Base-by-base conservation (phyloP, 2,113 vertebrate genomes). In the Gavia stellata region DNA sequence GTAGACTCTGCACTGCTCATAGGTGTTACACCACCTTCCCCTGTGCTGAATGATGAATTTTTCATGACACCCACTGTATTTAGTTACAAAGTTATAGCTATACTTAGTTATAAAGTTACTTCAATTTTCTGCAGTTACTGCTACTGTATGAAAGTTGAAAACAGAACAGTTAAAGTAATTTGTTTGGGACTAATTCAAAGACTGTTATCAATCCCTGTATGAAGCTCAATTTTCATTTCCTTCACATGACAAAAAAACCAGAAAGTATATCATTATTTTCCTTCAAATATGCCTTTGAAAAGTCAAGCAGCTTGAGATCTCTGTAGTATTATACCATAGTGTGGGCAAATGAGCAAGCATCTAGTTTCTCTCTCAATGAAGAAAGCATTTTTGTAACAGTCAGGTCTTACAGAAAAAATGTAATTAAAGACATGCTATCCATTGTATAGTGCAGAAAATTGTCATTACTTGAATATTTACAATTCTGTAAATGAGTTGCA, bases 371-470 rank as follows among this genome's bases (percentile, higher is more conserved):
- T 94, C 14, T 33, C 53, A 78, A 17, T 53, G 73, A 88, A 93
- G 80, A 66, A 96, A 92, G 10, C 20, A 18, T 42, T 94, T 86
- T 73, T 90, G 11, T 78, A 79, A 42, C 23, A 75, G 73, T 80
- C 45, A 61, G 15, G 47, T 92, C 93, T 94, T 83, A 80, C 61
- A 61, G n/a, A 11, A 0, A 2, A 93, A 87, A 80, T 82, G 45
- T 81, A 97, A 93, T 97, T 95, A 94, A 50, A 84, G 72, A 29
- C 40, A 84, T 94, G n/a, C 45, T 79, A 68, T 75, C 74, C 31
- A 4, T 23, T 88, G 34, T 44, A 49, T 14, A n/a, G 40, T 53
- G 42, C 29, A 72, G 56, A 94, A 95, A 94, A 61, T 52, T 84
- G 44, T 83, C 82, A 83, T 86, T 29, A 33, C 47, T 86, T 33